Evolutionary conservation across 2,797 vertebrate genomes (phyloP).

Genomic region (Capromys pilorides): DNA sequence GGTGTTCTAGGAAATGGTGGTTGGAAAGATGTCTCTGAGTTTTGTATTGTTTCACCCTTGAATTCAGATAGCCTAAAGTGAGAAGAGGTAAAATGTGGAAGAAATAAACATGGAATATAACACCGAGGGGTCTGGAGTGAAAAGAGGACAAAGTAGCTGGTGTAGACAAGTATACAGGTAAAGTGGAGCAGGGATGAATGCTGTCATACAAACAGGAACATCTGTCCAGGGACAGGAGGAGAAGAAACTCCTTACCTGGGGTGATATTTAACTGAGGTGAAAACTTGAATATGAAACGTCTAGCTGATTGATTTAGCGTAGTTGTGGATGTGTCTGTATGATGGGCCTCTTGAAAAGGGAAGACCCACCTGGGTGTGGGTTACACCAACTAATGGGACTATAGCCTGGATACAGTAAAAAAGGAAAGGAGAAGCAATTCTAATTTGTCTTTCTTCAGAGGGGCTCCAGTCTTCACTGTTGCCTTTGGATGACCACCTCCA

Average conservation of each 20-base stretch:
- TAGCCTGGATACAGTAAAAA: neutral
- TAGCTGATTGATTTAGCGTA: neutral
- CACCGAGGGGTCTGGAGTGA: neutral
- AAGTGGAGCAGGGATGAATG: neutral
- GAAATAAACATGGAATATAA: neutral
- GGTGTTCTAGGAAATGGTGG: neutral
- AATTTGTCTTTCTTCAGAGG: neutral
- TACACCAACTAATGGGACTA: neutral
- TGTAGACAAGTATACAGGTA: neutral
- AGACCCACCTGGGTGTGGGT: neutral
- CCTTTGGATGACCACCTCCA: neutral
- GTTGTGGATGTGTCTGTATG: neutral
- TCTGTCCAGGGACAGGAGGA: neutral
- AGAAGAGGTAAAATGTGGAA: slow-evolving; percentile 4
- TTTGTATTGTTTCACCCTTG: slow-evolving; percentile 26
- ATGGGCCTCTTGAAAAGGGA: neutral
- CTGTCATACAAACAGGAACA: neutral
- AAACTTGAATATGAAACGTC: neutral
- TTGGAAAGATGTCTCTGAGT: neutral
- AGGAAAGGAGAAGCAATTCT: neutral
- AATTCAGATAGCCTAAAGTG: neutral
- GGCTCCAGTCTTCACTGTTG: neutral
- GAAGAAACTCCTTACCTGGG: neutral
- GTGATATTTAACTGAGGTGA: neutral
- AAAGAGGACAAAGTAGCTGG: neutral